These are phyloP conservation scores for Halcyon smyrnensis DNA, from an alignment of 2,797 vertebrate species.

Conservation along the genomic window DNA sequence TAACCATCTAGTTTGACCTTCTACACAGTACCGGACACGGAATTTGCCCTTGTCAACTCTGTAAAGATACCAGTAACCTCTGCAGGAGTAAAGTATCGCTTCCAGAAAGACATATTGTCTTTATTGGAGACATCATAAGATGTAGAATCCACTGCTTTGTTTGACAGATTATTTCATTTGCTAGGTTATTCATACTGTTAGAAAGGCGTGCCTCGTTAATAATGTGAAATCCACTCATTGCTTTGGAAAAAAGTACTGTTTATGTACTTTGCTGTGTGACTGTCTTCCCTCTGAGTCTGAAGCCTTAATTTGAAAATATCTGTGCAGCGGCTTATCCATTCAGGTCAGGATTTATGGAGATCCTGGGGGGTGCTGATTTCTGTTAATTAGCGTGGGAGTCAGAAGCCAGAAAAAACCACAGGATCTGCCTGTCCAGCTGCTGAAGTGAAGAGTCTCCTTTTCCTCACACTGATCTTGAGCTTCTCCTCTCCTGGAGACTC, in stretches of 20 bases:
- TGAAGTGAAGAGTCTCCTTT: not conserved
- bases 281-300: not conserved
- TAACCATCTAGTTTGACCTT: not conserved
- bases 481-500: not conserved
- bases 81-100: not conserved
- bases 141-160: not conserved
- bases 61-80: not conserved
- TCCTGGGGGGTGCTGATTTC: not conserved
- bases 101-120: not conserved
- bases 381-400: slow-evolving; percentile 1
- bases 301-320: slow-evolving; percentile 9
- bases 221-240: not conserved
- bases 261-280: not conserved
- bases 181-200: not conserved
- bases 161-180: not conserved
- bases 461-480: not conserved
- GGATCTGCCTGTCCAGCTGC: not conserved
- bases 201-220: not conserved
- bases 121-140: not conserved
- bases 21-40: not conserved
- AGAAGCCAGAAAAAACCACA: not conserved
- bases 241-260: not conserved
- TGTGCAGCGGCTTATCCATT: not conserved
- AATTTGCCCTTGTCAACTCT: not conserved
- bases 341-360: slow-evolving; percentile 20